Evolutionary conservation across 2,113 vertebrate species (phyloP).

Genomic region (Odocoileus virginianus): DNA sequence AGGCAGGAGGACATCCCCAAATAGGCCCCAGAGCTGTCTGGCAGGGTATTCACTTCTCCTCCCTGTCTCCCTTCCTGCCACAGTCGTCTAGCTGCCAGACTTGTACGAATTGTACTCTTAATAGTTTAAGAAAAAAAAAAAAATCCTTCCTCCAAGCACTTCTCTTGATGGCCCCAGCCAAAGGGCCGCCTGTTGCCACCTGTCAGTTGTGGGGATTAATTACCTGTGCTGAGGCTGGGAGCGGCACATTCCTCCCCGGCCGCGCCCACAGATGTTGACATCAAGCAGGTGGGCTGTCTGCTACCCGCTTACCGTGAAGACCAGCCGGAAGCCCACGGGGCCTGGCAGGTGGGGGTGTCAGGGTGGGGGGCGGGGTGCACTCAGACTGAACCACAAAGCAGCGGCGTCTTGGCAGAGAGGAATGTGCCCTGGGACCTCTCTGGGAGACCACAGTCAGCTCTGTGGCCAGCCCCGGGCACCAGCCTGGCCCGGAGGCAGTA

Average conservation of each 20-base stretch:
- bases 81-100: constrained; percentile 56
- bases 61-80: constrained; percentile 38
- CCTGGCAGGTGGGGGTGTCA: background rate
- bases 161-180: constrained; percentile 78
- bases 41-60: constrained; percentile 15
- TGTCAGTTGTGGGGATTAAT: constrained; percentile 88
- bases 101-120: constrained; percentile 65
- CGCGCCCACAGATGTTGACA: constrained; percentile 85
- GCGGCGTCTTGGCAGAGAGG: background rate
- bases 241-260: constrained; percentile 84
- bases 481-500: background rate
- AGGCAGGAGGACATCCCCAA: background rate
- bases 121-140: constrained; percentile 55
- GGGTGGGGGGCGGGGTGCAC: background rate
- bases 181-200: constrained; percentile 88
- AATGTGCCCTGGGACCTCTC: background rate
- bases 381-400: background rate
- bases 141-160: constrained; percentile 74
- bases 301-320: constrained; percentile 56
- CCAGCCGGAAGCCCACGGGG: background rate
- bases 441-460: background rate
- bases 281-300: constrained; percentile 80
- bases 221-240: constrained; percentile 83
- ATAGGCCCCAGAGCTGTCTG: constrained; percentile 16
- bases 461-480: background rate